Conservation (phyloP, 92 coral and sea anemone species). For the Pocillopora meandrina region DNA sequence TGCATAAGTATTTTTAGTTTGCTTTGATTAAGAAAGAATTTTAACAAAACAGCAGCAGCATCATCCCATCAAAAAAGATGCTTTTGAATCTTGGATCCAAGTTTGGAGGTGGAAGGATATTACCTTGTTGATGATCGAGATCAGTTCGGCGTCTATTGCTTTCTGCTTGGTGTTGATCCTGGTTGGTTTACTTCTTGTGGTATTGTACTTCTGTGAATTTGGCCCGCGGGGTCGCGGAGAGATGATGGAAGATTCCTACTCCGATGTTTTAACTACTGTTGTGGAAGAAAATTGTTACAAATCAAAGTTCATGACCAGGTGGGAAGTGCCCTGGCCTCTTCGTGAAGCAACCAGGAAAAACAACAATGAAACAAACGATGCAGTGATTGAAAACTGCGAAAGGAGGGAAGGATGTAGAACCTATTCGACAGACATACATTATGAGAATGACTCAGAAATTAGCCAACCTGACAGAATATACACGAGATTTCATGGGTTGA, state of each 20-base stretch:
- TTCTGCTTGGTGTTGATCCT: conserved; percentile 25
- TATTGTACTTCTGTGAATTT: conserved; percentile 39
- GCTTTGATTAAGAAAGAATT: neutral
- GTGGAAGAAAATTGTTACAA: neutral
- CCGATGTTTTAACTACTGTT: neutral
- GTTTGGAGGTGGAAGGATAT: neutral
- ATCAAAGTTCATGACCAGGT: conserved; percentile 31
- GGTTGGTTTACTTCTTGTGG: conserved; percentile 18
- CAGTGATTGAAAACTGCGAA: neutral
- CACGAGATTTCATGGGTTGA: neutral
- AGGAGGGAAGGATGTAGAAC: neutral
- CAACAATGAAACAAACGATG: neutral
- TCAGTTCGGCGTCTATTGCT: conserved; percentile 13
- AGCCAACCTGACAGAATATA: conserved; percentile 28
- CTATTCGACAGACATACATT: neutral
- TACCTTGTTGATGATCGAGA: conserved; percentile 17
- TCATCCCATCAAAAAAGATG: neutral
- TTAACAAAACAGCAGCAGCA: neutral
- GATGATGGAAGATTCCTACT: neutral
- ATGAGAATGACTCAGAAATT: conserved; percentile 2
- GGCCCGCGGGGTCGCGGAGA: conserved; percentile 1
- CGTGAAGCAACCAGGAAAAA: conserved; percentile 1
- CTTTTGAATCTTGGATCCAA: neutral
- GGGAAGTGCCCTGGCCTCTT: conserved; percentile 14
- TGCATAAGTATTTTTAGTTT: neutral